A percentile compares a stretch with the other conserved stretches of the same genome.
Evolutionary conservation across 2,113 vertebrate genomes (phyloP).

Genomic region (Caloenas nicobarica): DNA sequence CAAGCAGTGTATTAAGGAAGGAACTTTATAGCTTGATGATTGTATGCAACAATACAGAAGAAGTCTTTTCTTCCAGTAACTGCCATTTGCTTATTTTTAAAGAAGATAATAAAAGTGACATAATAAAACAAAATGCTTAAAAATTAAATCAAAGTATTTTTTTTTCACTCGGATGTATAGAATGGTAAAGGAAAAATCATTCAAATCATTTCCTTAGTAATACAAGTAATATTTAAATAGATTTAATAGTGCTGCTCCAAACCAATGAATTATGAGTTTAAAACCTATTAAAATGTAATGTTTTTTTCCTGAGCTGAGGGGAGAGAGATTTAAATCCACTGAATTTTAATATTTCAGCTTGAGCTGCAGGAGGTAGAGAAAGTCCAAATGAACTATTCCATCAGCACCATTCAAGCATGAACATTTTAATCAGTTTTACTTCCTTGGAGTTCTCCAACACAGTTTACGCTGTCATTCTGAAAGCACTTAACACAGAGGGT

Average conservation of each 20-base stretch:
- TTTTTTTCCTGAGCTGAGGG: slow-evolving; percentile 83
- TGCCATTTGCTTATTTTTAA: slow-evolving; percentile 45
- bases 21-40: background rate
- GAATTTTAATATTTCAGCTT: slow-evolving; percentile 91
- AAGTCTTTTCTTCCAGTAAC: background rate
- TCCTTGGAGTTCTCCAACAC: slow-evolving; percentile 88
- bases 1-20: background rate
- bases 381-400: slow-evolving; percentile 89
- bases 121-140: slow-evolving; percentile 68
- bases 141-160: slow-evolving; percentile 31
- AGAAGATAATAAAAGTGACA: slow-evolving; percentile 29
- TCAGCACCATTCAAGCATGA: slow-evolving; percentile 87
- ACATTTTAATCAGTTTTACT: slow-evolving; percentile 91
- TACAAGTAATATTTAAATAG: slow-evolving; percentile 86
- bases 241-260: slow-evolving; percentile 85
- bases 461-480: slow-evolving; percentile 88
- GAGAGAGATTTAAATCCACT: slow-evolving; percentile 88
- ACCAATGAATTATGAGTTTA: slow-evolving; percentile 88
- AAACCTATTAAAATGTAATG: slow-evolving; percentile 90
- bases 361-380: slow-evolving; percentile 86
- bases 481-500: slow-evolving; percentile 89
- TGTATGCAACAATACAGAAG: background rate
- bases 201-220: slow-evolving; percentile 81
- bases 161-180: slow-evolving; percentile 49
- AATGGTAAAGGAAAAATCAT: slow-evolving; percentile 73